Percentiles rank a stretch among this genome's conserved stretches.
Evolutionary conservation across 2,888 invertebrate species (phyloP).

Genomic region (Nemapogon koenigi): DNA sequence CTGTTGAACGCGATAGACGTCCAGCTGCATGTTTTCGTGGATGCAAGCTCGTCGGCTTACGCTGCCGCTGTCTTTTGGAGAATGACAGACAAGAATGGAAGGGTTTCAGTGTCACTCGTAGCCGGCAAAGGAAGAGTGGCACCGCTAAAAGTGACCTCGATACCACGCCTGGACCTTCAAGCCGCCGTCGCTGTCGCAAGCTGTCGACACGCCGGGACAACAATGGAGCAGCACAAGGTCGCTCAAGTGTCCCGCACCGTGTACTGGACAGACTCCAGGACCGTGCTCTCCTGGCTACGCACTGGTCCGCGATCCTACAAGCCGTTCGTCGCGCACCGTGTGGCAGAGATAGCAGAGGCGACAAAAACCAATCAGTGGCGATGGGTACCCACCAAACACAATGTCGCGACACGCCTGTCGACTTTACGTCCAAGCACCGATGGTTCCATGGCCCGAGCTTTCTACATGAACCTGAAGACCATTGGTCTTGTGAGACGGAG

Average conservation of each 20-base stretch:
- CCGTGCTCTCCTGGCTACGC: conserved; percentile 8
- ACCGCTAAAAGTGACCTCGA: conserved; percentile 5
- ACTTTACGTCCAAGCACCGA: background rate
- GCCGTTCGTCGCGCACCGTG: conserved; percentile 8
- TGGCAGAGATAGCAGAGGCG: conserved; percentile 7
- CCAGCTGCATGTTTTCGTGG: conserved; percentile 4
- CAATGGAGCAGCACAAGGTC: background rate
- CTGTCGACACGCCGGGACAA: conserved; percentile 4
- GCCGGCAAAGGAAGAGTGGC: conserved; percentile 7
- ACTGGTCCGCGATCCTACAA: conserved; percentile 8
- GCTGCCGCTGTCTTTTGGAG: conserved; percentile 2
- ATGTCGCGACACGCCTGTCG: background rate
- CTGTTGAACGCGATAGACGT: background rate
- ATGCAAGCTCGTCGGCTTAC: conserved; percentile 2
- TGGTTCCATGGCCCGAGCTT: conserved; percentile 12
- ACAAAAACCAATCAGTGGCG: conserved; percentile 11
- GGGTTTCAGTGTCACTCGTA: background rate
- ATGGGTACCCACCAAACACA: conserved; percentile 13
- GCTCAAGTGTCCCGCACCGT: background rate
- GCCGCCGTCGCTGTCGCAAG: too few species aligned
- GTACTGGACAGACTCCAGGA: conserved; percentile 1
- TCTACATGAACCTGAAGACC: background rate
- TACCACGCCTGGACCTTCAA: conserved; percentile 9
- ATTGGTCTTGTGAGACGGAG: conserved; percentile 2
- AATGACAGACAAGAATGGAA: background rate